These are phyloP conservation scores for Cephus spinipes DNA, from an alignment of 2,888 invertebrate species.

Conservation along the genomic window DNA sequence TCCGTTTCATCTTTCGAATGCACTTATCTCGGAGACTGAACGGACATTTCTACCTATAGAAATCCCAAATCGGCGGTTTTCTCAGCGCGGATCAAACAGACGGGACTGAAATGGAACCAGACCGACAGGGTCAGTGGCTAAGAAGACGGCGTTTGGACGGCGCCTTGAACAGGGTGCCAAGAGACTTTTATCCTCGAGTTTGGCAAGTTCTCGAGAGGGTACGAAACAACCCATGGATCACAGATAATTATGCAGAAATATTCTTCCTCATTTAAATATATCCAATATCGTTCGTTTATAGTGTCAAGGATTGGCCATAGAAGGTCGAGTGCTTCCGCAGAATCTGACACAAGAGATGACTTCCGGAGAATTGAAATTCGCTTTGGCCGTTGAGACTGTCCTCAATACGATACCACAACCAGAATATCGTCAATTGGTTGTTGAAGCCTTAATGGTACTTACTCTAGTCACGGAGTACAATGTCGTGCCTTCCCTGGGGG, in stretches of 20 bases:
- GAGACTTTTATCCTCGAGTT: constrained; percentile 95
- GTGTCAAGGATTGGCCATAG: constrained; percentile 95
- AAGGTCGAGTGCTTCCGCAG: constrained; percentile 90
- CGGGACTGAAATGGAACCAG: constrained; percentile 71
- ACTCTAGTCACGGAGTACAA: constrained; percentile 91
- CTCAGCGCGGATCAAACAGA: constrained; percentile 61
- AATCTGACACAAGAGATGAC: constrained; percentile 99
- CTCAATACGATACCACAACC: constrained; percentile 98
- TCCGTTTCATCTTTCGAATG: constrained; percentile 8
- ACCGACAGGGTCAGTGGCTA: constrained; percentile 97
- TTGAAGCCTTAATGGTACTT: constrained; percentile 97
- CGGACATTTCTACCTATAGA: constrained; percentile 51
- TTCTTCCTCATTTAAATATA: background rate
- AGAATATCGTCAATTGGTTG: constrained; percentile 96
- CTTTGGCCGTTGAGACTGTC: constrained; percentile 96
- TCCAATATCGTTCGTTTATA: constrained; percentile 49
- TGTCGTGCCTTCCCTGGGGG: constrained; percentile 81
- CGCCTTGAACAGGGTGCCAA: constrained; percentile 95
- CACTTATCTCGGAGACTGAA: background rate
- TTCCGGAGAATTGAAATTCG: constrained; percentile 97
- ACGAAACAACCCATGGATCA: constrained; percentile 36
- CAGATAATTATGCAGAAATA: background rate
- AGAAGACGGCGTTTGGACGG: constrained; percentile 94
- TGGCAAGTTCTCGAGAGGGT: constrained; percentile 93
- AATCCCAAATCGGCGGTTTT: constrained; percentile 70